Base-by-base conservation (phyloP, 2,113 vertebrate genomes). In the Chrysemys picta region DNA sequence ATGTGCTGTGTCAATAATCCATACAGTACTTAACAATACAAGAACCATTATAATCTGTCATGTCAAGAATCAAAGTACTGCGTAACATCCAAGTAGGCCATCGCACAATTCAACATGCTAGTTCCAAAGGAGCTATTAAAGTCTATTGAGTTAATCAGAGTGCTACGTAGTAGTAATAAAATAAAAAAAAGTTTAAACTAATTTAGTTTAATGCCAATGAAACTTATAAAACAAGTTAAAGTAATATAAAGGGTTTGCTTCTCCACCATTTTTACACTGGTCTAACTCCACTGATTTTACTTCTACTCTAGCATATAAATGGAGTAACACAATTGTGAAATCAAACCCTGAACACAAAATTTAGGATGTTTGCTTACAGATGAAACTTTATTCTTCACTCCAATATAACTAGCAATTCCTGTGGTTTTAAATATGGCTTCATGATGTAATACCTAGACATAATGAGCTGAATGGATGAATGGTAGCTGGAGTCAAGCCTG, bases 11-110 rank as follows among this genome's bases (percentile, higher is more conserved):
- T 3, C 11, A 79, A 3, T 81, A 84, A 59, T 42, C 12, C 10
- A 38, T 72, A 16, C 2, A 89, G 6, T 5, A 82, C 65, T 65
- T 89, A 62, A 80, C 84, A 31, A 2, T 54, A 72, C 3, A 79
- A 87, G 62, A 54, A 24, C 0, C 0, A 9, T 45, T 45, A 12
- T n/a, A 79, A 6, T 85, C 42, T 84, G 0, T 85, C 35, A 69
- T 19, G 5, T 78, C 47, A 84, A 86, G 81, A 57, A 82, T 16
- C 22, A 95, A 91, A 85, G 59, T 82, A 16, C 8, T 84, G 3
- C 80, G 56, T 81, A 75, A 6, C 38, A 2, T 81, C 69, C 16
- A 57, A 35, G 54, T 53, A 78, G 1, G 12, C 52, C 85, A 21
- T 53, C 89, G 78, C 3, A 90, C 21, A 82, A 56, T 56, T 11